Conservation (phyloP, 92 coral and sea anemone genomes). For the Plumapathes pennacea region DNA sequence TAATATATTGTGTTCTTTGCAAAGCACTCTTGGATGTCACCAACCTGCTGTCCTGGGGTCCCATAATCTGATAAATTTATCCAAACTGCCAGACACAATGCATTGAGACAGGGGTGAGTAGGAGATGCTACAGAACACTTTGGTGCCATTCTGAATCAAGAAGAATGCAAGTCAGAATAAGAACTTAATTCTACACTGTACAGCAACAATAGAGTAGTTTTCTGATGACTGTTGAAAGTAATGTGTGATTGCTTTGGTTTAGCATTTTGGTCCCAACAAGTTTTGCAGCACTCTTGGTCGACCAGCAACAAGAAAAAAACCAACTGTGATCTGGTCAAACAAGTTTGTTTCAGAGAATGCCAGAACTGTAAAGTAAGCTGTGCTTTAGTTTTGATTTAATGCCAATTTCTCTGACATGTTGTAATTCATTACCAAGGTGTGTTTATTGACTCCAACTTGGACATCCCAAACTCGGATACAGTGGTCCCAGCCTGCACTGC, state of each 20-base stretch:
- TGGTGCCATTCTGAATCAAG: constrained; percentile 81
- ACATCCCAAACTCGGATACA: constrained; percentile 90
- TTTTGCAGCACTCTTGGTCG: too few species aligned
- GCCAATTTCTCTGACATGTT: constrained; percentile 1
- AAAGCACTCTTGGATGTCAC: too few species aligned
- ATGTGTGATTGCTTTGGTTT: too few species aligned
- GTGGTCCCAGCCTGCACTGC: constrained; percentile 99
- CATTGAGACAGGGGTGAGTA: constrained; percentile 78
- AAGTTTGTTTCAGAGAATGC: too few species aligned
- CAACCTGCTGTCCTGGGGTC: constrained; percentile 87
- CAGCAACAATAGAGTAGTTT: too few species aligned
- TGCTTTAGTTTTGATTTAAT: not conserved
- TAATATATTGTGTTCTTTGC: too few species aligned
- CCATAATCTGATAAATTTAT: constrained; percentile 92
- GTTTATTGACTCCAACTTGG: constrained; percentile 81
- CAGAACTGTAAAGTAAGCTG: too few species aligned
- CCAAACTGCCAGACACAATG: constrained; percentile 89
- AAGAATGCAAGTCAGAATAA: not conserved
- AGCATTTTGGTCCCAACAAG: too few species aligned
- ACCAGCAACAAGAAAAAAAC: too few species aligned
- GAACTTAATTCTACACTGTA: too few species aligned
- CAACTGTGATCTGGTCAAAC: too few species aligned
- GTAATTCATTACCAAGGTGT: constrained; percentile 75
- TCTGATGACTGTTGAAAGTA: too few species aligned
- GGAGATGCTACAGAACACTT: constrained; percentile 83